A percentile compares a stretch with the other conserved stretches of the same genome.
phyloP scores from a whole-genome alignment of 1,140 invertebrate genomes.

The Drosophila fuyamai region DNA sequence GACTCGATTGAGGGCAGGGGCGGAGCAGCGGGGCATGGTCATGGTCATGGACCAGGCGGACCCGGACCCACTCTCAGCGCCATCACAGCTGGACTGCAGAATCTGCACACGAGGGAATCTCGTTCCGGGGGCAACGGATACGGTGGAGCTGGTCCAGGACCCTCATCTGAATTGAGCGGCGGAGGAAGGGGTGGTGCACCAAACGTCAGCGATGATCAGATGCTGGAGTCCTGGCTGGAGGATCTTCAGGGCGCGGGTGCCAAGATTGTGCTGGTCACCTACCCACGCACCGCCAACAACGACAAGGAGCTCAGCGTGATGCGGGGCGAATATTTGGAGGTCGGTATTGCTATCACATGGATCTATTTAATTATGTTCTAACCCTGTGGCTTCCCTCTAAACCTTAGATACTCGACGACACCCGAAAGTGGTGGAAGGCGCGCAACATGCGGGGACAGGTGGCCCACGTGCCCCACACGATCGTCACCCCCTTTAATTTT shows the following conservation, averaged over 20 bases:
- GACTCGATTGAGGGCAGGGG: constrained; percentile 89
- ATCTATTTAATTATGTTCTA: background rate
- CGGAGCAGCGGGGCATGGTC: constrained; percentile 30
- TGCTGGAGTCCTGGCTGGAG: constrained; percentile 88
- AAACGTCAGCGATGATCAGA: constrained; percentile 70
- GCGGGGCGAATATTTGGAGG: constrained; percentile 97
- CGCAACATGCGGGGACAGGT: constrained; percentile 94
- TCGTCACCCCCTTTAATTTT: constrained; percentile 90
- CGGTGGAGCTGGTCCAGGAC: constrained; percentile 39
- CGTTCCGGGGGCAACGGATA: constrained; percentile 39
- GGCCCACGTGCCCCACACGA: constrained; percentile 98
- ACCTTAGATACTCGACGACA: constrained; percentile 94
- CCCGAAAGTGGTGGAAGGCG: constrained; percentile 99
- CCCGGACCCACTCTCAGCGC: constrained; percentile 60
- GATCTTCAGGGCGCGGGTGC: constrained; percentile 90
- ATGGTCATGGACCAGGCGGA: constrained; percentile 44
- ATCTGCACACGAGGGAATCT: constrained; percentile 66
- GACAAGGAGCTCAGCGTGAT: constrained; percentile 98
- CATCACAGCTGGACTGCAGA: constrained; percentile 76
- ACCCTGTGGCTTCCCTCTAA: accelerated
- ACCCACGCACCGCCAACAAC: constrained; percentile 98
- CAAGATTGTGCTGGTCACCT: constrained; percentile 96
- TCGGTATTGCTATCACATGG: constrained; percentile 78
- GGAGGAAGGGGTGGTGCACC: constrained; percentile 20
- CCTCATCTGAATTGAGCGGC: constrained; percentile 52